phyloP scores from a whole-genome alignment of 2,797 vertebrate genomes.

The Mus spretus region DNA sequence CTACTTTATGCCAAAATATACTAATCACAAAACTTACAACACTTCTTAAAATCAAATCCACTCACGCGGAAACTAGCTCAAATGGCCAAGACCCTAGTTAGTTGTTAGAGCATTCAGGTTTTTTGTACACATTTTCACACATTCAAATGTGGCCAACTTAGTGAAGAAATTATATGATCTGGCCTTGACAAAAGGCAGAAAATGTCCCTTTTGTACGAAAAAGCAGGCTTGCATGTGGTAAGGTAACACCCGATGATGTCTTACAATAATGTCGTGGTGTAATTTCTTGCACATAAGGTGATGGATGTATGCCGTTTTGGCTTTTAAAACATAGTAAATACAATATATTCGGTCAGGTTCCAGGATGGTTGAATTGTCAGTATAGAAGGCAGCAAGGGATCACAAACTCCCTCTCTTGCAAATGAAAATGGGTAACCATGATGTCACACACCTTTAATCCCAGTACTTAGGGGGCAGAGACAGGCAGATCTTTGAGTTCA shows the following conservation, averaged over 20 bases:
- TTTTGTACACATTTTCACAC: background rate
- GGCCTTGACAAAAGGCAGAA: slow-evolving; percentile 7
- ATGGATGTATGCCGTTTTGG: background rate
- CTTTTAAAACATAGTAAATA: slow-evolving; percentile 28
- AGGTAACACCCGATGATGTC: slow-evolving; percentile 25
- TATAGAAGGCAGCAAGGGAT: background rate
- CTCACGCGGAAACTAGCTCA: slow-evolving; percentile 13
- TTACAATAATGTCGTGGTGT: background rate
- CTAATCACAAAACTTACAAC: slow-evolving; percentile 11
- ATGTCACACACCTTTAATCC: background rate
- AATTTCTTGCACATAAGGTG: background rate
- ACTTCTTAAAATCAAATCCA: slow-evolving; percentile 2
- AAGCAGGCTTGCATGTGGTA: slow-evolving; percentile 10
- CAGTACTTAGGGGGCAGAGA: background rate
- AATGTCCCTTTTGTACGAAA: slow-evolving; percentile 51
- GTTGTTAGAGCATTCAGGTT: background rate
- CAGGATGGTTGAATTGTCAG: background rate
- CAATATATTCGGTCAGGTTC: background rate
- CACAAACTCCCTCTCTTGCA: slow-evolving; percentile 13
- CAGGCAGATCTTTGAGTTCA: background rate
- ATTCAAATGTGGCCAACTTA: background rate
- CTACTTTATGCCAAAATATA: slow-evolving; percentile 37
- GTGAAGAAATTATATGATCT: background rate
- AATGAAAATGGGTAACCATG: background rate
- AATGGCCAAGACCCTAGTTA: background rate